Conservation (phyloP, 1,140 invertebrate species). For the Augochlora pura region DNA sequence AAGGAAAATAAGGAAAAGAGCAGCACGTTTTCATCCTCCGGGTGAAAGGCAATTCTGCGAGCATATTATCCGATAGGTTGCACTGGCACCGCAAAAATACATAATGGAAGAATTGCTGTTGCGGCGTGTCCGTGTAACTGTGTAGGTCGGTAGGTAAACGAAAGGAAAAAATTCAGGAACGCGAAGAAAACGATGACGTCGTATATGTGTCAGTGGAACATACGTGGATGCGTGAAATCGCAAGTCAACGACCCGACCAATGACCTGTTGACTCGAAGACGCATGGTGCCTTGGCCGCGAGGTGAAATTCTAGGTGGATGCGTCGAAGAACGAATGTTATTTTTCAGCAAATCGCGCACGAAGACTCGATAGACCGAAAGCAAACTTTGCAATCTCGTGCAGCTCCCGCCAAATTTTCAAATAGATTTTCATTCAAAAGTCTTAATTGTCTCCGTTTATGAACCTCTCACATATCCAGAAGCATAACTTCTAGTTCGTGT, state of each 20-base stretch:
- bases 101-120: background rate
- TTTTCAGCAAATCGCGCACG: background rate
- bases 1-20: no score
- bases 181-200: slow-evolving; percentile 61
- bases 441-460: no score
- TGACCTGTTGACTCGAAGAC: slow-evolving; percentile 56
- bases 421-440: no score
- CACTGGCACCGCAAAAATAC: background rate
- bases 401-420: no score
- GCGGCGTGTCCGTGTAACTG: slow-evolving; percentile 4
- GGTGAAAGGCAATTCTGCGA: no score
- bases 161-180: slow-evolving; percentile 48
- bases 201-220: slow-evolving; percentile 76
- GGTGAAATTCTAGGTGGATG: slow-evolving; percentile 24
- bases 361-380: no score
- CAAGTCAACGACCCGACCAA: slow-evolving; percentile 73
- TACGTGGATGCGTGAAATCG: slow-evolving; percentile 74
- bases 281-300: slow-evolving; percentile 16
- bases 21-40: no score
- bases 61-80: no score
- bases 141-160: slow-evolving; percentile 19
- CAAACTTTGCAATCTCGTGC: no score
- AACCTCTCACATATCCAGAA: no score
- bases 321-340: background rate
- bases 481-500: no score